Percentiles rank a stretch among this genome's conserved stretches.
Evolutionary conservation across 2,113 vertebrate species (phyloP).

Genomic region (Neopipo cinnamomea): DNA sequence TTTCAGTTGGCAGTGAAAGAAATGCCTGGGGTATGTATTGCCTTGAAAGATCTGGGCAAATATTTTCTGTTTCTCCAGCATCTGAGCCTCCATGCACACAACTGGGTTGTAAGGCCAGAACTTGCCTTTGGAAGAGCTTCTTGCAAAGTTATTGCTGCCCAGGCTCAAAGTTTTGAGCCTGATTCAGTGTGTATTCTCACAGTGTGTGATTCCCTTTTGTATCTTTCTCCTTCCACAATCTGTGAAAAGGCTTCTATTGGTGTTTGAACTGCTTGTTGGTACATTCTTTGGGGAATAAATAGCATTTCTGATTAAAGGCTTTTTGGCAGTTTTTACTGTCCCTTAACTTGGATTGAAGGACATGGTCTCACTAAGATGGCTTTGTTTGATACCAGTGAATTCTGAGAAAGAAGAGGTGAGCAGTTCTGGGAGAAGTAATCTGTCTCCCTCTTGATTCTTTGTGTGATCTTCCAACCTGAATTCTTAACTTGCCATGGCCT

Average conservation of each 20-base stretch:
- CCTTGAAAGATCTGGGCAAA: neutral
- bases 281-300: neutral
- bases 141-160: neutral
- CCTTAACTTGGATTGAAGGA: neutral
- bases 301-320: neutral
- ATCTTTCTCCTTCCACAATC: neutral
- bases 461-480: neutral
- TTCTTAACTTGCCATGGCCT: neutral
- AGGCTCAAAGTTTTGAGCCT: neutral
- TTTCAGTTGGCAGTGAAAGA: neutral
- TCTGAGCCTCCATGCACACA: neutral
- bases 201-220: neutral
- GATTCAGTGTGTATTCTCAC: neutral
- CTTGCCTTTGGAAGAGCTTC: neutral
- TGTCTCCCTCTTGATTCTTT: neutral
- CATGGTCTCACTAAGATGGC: neutral
- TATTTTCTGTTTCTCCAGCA: neutral
- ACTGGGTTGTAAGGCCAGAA: neutral
- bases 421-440: neutral
- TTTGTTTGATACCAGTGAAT: neutral
- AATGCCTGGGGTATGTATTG: neutral
- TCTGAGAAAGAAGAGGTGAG: neutral
- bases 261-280: neutral
- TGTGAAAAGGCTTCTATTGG: neutral
- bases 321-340: neutral